Evolutionary conservation across 2,113 vertebrate species (phyloP).

Genomic region (Clupea harengus): DNA sequence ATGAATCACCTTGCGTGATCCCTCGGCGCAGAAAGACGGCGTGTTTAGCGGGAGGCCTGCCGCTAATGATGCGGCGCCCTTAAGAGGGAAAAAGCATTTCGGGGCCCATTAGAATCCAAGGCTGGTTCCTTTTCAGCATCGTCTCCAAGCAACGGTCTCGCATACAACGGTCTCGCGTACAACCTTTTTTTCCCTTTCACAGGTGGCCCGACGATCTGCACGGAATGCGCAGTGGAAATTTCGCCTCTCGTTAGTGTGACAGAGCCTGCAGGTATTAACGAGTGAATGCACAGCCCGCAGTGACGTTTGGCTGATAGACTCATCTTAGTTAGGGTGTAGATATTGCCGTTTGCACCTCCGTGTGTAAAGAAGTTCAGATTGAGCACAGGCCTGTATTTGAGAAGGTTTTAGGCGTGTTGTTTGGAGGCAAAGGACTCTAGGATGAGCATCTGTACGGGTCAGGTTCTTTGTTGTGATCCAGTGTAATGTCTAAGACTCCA

Average conservation of each 20-base stretch:
- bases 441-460: not conserved
- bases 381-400: not conserved
- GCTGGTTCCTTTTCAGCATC: not conserved
- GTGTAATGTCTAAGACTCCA: not conserved
- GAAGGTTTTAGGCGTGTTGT: not conserved
- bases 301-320: too few species aligned
- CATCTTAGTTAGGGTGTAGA: too few species aligned
- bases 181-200: not conserved
- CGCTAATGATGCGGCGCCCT: not conserved
- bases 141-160: not conserved
- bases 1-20: not conserved
- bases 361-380: not conserved
- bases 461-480: not conserved
- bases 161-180: not conserved
- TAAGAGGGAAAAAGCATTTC: not conserved
- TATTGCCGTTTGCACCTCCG: not conserved
- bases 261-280: not conserved
- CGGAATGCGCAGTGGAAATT: not conserved
- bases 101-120: not conserved
- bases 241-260: not conserved
- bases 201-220: not conserved
- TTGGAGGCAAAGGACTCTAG: not conserved
- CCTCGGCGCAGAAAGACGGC: not conserved
- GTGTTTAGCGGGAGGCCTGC: not conserved
- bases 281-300: too few species aligned